phyloP scores from a whole-genome alignment of 1,140 invertebrate genomes.

The Heliconius hermathena region DNA sequence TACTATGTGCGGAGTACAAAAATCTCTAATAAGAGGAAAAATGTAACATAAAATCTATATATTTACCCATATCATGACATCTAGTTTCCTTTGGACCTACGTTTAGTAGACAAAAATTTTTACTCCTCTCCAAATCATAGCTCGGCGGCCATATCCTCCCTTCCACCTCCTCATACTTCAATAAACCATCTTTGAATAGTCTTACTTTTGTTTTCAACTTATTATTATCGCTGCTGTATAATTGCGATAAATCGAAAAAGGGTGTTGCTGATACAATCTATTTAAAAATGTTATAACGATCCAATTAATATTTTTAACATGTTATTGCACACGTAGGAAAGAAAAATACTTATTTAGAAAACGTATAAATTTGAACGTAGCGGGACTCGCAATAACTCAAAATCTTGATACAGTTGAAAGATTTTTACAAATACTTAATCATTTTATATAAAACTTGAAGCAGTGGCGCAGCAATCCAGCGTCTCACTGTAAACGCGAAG shows the following conservation, averaged over 20 bases:
- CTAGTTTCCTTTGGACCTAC: conserved; percentile 52
- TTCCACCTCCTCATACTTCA: conserved; percentile 60
- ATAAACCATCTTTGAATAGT: conserved; percentile 51
- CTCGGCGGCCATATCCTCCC: conserved; percentile 58
- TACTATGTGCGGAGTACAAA: not conserved
- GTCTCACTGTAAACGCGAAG: no score
- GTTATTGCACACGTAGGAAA: no score
- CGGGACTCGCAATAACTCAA: no score
- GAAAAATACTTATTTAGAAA: no score
- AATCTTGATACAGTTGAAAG: no score
- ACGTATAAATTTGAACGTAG: no score
- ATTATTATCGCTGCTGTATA: conserved; percentile 49
- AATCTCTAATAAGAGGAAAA: not conserved
- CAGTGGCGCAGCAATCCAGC: no score
- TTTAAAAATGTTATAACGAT: no score
- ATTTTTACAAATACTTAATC: no score
- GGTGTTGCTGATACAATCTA: conserved; percentile 56
- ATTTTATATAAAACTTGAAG: no score
- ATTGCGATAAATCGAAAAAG: conserved; percentile 50
- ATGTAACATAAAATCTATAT: not conserved
- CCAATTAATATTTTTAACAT: no score
- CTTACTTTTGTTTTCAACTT: conserved; percentile 40
- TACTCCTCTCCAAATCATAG: not conserved
- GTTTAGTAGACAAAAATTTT: conserved; percentile 53
- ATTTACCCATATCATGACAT: conserved; percentile 61